Percentiles rank a stretch among this genome's conserved stretches.
phyloP scores from a whole-genome alignment of 2,113 vertebrate species.

The Oreochromis aureus region DNA sequence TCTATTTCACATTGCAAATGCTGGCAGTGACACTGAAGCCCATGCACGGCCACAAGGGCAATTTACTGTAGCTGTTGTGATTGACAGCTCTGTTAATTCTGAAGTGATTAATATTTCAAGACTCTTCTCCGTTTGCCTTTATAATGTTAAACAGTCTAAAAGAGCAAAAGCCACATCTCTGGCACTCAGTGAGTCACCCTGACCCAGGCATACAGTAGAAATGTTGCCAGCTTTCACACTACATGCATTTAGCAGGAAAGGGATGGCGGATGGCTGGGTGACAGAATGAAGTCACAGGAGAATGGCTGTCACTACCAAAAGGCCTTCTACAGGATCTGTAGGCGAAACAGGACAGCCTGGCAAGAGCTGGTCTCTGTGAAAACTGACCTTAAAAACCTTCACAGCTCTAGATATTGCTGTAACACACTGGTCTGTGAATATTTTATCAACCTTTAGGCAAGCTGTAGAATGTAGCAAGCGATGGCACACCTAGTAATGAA shows the following conservation, averaged over 20 bases:
- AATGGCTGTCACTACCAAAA: conserved; percentile 26
- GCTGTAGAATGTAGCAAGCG: conserved; percentile 14
- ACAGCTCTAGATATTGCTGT: conserved; percentile 26
- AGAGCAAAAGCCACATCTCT: conserved; percentile 1
- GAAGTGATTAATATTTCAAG: conserved; percentile 64
- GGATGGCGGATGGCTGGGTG: background rate
- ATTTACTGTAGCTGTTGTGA: conserved; percentile 11
- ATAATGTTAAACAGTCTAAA: conserved; percentile 55
- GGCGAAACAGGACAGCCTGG: conserved; percentile 10
- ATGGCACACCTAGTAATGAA: background rate
- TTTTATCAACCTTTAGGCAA: conserved; percentile 44
- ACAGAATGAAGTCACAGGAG: conserved; percentile 26
- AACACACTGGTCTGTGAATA: conserved; percentile 47
- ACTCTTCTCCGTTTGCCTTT: conserved; percentile 15
- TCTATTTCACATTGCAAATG: background rate
- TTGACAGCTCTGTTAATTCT: conserved; percentile 62
- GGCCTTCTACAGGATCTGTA: conserved; percentile 32
- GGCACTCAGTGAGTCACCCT: conserved; percentile 36
- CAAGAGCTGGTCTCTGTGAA: conserved; percentile 20
- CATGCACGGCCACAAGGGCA: background rate
- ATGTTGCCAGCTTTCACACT: conserved; percentile 21
- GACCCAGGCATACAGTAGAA: conserved; percentile 26
- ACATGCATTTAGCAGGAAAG: conserved; percentile 21
- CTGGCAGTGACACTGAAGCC: background rate
- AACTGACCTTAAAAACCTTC: conserved; percentile 55